Base-by-base conservation (phyloP, 2,888 invertebrate genomes). In the Oscheius sp. region DNA sequence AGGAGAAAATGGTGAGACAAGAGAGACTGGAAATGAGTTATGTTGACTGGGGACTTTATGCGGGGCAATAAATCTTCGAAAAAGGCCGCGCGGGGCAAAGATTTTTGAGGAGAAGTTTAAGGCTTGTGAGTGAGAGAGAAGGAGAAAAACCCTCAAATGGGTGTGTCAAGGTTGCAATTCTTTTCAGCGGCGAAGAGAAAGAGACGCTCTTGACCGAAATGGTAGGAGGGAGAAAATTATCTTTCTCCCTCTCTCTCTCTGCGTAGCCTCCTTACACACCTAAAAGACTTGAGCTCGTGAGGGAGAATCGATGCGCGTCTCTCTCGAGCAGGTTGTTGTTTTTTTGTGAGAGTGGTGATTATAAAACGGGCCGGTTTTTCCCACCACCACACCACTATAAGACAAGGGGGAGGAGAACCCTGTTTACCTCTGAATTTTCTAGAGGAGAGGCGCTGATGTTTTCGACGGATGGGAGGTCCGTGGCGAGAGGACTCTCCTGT, bases 321-420 rank as follows among this genome's bases (percentile, higher is more conserved):
- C 17, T 42, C 25, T 8, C 55, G 53, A 53, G 53, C 53, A 55
- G 55, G 55, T 55, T 55, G 55, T 55, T 55, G 34, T 55, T 53
- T 27, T 29, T 55, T 29, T 23, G 37, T 37, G 37, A 15, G 15
- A 37, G 37, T 10, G 37, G 37, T 15, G 37, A 37, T 37, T 37
- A 37, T 37, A 37, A 37, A 37, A 37, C 37, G 15, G 37, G 37
- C 37, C 37, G 37, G 37, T 37, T 37, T 37, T 34, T 34, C 6
- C 37, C 37, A 34, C 37, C 8, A 34, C 6, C 6, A 34, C 12
- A 34, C 6, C 37, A 6, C 37, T n/a, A 42, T n/a, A 42, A n/a
- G 42, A 42, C 4, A 12, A 42, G 12, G 15, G 15, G 15, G 42
- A 12, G 42, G 4, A 42, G 17, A 42, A 12, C 37, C 8, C 37